Base-by-base conservation (phyloP, 64 coral and sea anemone genomes). In the Dendrophyllia cribrosa region DNA sequence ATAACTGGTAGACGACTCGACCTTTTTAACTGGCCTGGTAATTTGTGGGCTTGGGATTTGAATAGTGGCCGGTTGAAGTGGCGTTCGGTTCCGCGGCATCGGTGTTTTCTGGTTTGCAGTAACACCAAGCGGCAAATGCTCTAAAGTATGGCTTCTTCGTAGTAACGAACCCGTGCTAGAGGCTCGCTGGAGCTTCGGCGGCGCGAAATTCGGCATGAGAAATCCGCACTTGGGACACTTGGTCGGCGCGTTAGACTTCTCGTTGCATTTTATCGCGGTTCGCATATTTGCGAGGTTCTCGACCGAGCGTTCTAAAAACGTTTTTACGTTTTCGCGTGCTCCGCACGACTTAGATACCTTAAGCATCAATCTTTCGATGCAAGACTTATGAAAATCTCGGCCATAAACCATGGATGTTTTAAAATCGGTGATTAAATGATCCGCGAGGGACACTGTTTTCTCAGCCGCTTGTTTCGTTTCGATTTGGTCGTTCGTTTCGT, bases 151-250 rank as follows among this genome's bases (percentile, higher is more conserved):
- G 20, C 83, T 89, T 88, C 96, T 81, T 5, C 88, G 91, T 5
- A 99, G 61, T 9, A 99, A 67, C 1, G 94, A 93, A 3, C 94
- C 97, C 1, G 94, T 93, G n/a, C 97, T 99, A 1, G 91, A 96
- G 6, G 97, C 88, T 12, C 94, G 74, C 58, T 88, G 87, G 4
- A 99, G 72, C 7, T 95, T 81, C 3, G 97, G 92, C 48, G 97
- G 88, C 66, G n/a, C 76, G 77, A 69, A 68, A 66, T 90, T 85
- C 68, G 43, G 91, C 20, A 85, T 47, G 19, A 75, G 12, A 51
- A 95, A 89, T 8, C 91, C 94, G 78, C 97, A 99, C 26, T 96
- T 99, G 0, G 91, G 91, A 20, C 97, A 99, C 58, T 94, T 93
- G 3, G 75, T 77, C 5, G 70, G 66, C 20, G 59, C 51, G 58